Evolutionary conservation across 2,113 vertebrate genomes (phyloP), one percentile per base, ranked within the genome.

Genomic region (Dolichallabes microphthalmus): DNA sequence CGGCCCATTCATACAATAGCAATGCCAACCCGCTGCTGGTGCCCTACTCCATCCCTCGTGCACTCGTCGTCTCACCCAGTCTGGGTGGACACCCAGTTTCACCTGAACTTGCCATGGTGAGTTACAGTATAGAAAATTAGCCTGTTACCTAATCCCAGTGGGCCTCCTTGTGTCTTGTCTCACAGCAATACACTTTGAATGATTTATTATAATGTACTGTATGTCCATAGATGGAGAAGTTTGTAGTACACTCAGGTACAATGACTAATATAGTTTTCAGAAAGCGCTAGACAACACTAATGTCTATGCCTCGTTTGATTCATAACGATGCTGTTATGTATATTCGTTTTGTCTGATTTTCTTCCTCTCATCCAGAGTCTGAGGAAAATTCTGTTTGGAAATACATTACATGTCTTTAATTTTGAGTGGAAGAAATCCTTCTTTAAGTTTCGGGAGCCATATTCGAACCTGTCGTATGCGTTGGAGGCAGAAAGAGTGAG

Each of bases 401-500:
- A 90, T 10, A 80, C 63, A 0, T 84, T 79, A n/a, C 90, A 90
- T 0, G 3, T 91, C 75, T 97, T 98, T 77, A 94, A 89, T 92
- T 85, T 88, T 0, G 93, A 95, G 80, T 98, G 96, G 96, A 93
- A 92, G 88, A 94, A 87, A 79, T 93, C 96, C 0, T 73, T 57
- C 81, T 97, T 98, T 90, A 92, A 90, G 78, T 97, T 97, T 78
- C 93, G 90, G 0, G 89, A 92, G 11, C 90, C 96, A 0, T 82
- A 80, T 90, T 95, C 95, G 0, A 90, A 92, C 0, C 85, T 96
- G 52, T 92, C 95, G 14, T 98, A 94, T 0, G 92, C 95, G 0
- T 80, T 98, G 92, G 87, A 96, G 88, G 87, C 92, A 0, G 95
- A 92, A 78, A 88, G 93, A 93, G 97, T 97, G 90, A 93, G 87